A percentile compares a stretch with the other conserved stretches of the same genome.
These are phyloP conservation scores for Salvator merianae DNA, from an alignment of 2,113 vertebrate species.

Conservation along the genomic window DNA sequence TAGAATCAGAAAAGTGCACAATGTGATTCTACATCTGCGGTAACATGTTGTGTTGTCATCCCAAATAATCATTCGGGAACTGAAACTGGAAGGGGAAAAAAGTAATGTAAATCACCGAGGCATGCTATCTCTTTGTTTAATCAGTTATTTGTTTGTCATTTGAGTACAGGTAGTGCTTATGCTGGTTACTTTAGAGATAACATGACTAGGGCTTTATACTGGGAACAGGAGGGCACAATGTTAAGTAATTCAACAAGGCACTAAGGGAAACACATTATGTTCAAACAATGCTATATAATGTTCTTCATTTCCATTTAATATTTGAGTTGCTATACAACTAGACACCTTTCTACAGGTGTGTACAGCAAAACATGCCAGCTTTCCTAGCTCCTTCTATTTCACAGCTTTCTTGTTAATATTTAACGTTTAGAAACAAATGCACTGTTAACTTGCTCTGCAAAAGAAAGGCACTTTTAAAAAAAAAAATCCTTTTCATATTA, in stretches of 20 bases:
- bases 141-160: slow-evolving; percentile 63
- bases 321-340: background rate
- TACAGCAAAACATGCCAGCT: background rate
- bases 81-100: slow-evolving; percentile 20
- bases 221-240: slow-evolving; percentile 32
- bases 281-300: background rate
- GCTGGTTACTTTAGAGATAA: slow-evolving; percentile 34
- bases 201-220: slow-evolving; percentile 10
- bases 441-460: slow-evolving; percentile 9
- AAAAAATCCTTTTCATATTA: slow-evolving; percentile 37
- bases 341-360: background rate
- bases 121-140: slow-evolving; percentile 54
- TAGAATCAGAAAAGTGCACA: background rate
- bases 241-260: slow-evolving; percentile 30
- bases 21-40: background rate
- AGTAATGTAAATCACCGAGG: slow-evolving; percentile 52
- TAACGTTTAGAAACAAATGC: slow-evolving; percentile 26
- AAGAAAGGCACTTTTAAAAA: slow-evolving; percentile 44
- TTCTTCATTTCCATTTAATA: slow-evolving; percentile 16
- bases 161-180: slow-evolving; percentile 44
- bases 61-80: slow-evolving; percentile 30
- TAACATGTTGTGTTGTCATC: slow-evolving; percentile 15
- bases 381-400: background rate
- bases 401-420: slow-evolving; percentile 37
- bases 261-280: background rate